Percentiles rank a stretch among this genome's conserved stretches.
These are phyloP conservation scores for Varroa destructor DNA, from an alignment of 1,140 invertebrate species.

Conservation along the genomic window DNA sequence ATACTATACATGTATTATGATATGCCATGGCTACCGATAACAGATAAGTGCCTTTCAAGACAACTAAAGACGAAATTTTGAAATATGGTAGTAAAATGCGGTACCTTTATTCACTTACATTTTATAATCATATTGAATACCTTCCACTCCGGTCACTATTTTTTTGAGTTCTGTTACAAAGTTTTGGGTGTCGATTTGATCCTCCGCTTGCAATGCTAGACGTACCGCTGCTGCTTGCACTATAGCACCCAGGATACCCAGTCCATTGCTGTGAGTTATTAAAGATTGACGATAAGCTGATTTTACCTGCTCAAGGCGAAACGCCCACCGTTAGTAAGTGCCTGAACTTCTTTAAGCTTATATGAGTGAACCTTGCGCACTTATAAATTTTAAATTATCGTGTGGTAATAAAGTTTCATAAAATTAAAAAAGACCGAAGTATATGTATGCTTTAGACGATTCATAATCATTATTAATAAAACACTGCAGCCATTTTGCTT, in stretches of 20 bases:
- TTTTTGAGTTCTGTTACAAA: constrained; percentile 41
- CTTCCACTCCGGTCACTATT: neutral
- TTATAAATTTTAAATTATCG: too few relatives aligned
- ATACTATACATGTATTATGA: too few relatives aligned
- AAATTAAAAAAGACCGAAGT: too few relatives aligned
- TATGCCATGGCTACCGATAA: too few relatives aligned
- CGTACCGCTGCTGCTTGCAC: constrained; percentile 46
- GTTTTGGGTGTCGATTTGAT: constrained; percentile 37
- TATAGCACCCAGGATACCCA: constrained; percentile 55
- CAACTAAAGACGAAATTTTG: too few relatives aligned
- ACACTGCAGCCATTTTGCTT: constrained; percentile 29
- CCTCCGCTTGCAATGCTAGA: constrained; percentile 37
- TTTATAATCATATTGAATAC: neutral
- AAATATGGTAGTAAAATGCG: too few relatives aligned
- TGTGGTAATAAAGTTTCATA: too few relatives aligned
- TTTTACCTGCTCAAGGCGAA: neutral
- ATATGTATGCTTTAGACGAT: too few relatives aligned
- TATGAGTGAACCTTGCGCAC: too few relatives aligned
- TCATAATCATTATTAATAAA: neutral
- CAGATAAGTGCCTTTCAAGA: too few relatives aligned
- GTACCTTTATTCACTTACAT: neutral
- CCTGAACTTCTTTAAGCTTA: too few relatives aligned
- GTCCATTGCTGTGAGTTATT: constrained; percentile 55
- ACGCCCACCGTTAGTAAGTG: too few relatives aligned
- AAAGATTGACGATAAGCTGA: constrained; percentile 38